Conservation (phyloP, 2,113 vertebrate species). For the Corydoras sp. region DNA sequence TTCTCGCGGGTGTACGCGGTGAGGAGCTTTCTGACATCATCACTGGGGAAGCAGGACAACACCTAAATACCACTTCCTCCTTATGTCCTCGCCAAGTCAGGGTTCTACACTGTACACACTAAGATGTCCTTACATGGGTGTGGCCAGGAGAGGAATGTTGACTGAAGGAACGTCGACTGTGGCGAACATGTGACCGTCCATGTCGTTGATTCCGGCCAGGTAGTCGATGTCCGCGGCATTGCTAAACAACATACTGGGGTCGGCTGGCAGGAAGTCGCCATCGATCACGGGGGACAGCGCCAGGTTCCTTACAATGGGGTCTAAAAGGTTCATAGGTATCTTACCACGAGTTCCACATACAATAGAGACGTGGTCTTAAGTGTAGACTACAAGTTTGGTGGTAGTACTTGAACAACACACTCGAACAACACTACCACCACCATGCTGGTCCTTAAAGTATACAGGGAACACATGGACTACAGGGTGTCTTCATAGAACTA, state of each 20-base stretch:
- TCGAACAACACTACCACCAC: too few relatives aligned
- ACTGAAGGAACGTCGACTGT: slow-evolving; percentile 69
- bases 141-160: slow-evolving; percentile 54
- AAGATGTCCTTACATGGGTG: slow-evolving; percentile 63
- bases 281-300: slow-evolving; percentile 73
- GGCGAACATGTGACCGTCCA: slow-evolving; percentile 84
- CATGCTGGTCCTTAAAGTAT: too few relatives aligned
- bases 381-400: too few relatives aligned
- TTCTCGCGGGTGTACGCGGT: slow-evolving; percentile 61
- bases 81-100: too few relatives aligned
- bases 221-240: slow-evolving; percentile 81
- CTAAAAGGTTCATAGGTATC: slow-evolving; percentile 52
- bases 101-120: neutral
- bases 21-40: slow-evolving; percentile 64
- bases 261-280: slow-evolving; percentile 83
- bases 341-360: too few relatives aligned
- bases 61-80: too few relatives aligned
- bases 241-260: slow-evolving; percentile 70
- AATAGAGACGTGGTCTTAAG: too few relatives aligned
- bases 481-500: too few relatives aligned
- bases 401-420: too few relatives aligned
- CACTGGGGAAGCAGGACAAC: slow-evolving; percentile 52
- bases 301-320: slow-evolving; percentile 67
- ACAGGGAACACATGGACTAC: too few relatives aligned
- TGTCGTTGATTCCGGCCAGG: slow-evolving; percentile 78